Evolutionary conservation across 2,888 invertebrate genomes (phyloP).

Genomic region (Eupeodes latifasciatus): DNA sequence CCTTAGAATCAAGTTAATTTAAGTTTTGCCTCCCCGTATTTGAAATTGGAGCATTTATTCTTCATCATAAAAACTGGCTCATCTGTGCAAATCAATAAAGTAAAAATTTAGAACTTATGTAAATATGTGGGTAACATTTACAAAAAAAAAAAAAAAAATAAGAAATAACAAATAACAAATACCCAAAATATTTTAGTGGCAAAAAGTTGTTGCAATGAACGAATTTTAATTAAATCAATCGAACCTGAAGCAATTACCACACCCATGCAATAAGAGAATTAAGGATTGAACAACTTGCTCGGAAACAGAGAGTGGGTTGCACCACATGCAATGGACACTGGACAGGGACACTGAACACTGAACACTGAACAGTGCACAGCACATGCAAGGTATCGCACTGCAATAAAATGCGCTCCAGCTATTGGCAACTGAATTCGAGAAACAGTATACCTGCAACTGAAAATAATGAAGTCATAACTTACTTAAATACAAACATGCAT

Average conservation of each 20-base stretch:
- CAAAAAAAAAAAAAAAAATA: not conserved
- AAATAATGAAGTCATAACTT: conserved; percentile 69
- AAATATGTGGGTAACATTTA: too few species aligned
- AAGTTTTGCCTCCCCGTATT: too few species aligned
- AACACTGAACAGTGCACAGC: not conserved
- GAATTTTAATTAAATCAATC: conserved; percentile 58
- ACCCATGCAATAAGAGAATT: conserved; percentile 27
- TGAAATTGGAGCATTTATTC: not conserved
- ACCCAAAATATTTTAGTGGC: not conserved
- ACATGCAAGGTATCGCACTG: not conserved
- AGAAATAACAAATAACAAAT: too few species aligned
- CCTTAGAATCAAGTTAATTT: too few species aligned
- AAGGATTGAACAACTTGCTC: conserved; percentile 7
- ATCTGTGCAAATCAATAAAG: not conserved
- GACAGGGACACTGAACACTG: not conserved
- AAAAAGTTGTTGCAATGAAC: conserved; percentile 17
- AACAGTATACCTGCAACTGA: conserved; percentile 34
- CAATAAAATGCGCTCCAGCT: conserved; percentile 46
- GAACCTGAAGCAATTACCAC: conserved; percentile 47
- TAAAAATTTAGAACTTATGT: not conserved
- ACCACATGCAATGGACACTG: not conserved
- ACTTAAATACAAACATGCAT: conserved; percentile 57
- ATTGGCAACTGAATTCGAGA: conserved; percentile 17
- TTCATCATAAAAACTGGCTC: not conserved
- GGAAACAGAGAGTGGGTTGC: not conserved